Evolutionary conservation across 1,140 invertebrate genomes (phyloP), one percentile per base, ranked within the genome.

Genomic region (Scaptomyza montana): DNA sequence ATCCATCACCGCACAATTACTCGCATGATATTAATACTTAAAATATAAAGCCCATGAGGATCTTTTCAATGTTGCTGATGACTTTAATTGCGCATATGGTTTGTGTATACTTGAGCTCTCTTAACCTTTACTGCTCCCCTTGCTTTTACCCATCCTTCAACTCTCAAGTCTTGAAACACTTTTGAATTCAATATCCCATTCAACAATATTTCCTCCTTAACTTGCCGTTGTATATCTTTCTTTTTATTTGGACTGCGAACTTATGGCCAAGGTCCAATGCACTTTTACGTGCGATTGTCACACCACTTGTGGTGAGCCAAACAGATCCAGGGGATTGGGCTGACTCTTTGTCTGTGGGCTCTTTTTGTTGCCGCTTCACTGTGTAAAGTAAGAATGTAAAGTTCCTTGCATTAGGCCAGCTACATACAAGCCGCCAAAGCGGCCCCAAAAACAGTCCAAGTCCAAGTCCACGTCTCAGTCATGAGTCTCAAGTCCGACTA

Each of bases 211-310:
- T 30, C 3, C 3, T 9, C 45, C 8, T n/a, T 16, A 47, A 4
- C 13, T 25, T 7, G 13, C 8, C 33, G 6, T 33, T 16, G 21
- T 13, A 39, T 61, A 10, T 60, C 80, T 63, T 54, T 76, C 25
- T 28, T 46, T 47, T 47, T 59, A 16, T 47, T 30, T 45, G 16
- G 56, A 63, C n/a, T 49, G 43, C 50, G 16, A 57, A 57, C 54
- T 66, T 67, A 69, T 62, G 46, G 47, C 59, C 66, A 77, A 80
- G 78, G 82, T 85, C 80, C 77, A 79, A 80, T 89, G 85, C 80
- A 89, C 85, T 89, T 78, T 85, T 73, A 80, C 85, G 85, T 89
- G 85, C 80, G 80, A 89, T 89, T 89, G 85, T 89, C 77, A 89
- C 85, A 89, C 85, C 80, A 89, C 76, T 89, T 77, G 78, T 60